A percentile compares a stretch with the other conserved stretches of the same genome.
phyloP scores from a whole-genome alignment of 2,797 vertebrate genomes.

The Myotis myotis region DNA sequence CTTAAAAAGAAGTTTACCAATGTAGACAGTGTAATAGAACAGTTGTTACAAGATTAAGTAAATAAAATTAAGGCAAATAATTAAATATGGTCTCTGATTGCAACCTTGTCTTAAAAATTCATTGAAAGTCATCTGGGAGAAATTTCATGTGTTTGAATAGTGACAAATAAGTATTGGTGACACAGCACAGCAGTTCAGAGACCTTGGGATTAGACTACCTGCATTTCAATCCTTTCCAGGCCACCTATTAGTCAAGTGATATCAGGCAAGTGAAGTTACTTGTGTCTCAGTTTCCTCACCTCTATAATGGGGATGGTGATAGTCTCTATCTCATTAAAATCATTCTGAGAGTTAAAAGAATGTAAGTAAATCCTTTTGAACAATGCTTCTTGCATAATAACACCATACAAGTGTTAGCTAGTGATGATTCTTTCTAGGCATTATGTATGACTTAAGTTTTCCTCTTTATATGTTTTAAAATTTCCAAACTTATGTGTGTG shows the following conservation, averaged over 20 bases:
- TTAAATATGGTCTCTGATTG: not conserved
- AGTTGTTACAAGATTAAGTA: not conserved
- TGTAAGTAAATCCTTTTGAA: not conserved
- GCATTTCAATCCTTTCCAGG: not conserved
- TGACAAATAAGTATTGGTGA: not conserved
- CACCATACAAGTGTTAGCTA: not conserved
- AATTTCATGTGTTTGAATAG: not conserved
- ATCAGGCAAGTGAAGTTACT: not conserved
- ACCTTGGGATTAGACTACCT: not conserved
- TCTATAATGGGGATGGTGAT: not conserved
- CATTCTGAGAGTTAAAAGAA: not conserved
- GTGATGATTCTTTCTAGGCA: not conserved
- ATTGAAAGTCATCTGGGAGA: not conserved
- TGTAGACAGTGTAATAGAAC: not conserved
- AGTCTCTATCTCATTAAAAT: not conserved
- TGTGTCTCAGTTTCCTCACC: not conserved
- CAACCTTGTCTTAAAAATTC: not conserved
- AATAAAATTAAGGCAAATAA: conserved; percentile 33
- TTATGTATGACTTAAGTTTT: not conserved
- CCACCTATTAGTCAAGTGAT: not conserved
- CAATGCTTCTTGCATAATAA: not conserved
- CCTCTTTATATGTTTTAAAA: not conserved
- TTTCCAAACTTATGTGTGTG: not conserved
- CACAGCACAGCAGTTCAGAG: not conserved
- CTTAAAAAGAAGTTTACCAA: not conserved